Evolutionary conservation across 2,113 vertebrate genomes (phyloP).

Genomic region (Macaca nemestrina): DNA sequence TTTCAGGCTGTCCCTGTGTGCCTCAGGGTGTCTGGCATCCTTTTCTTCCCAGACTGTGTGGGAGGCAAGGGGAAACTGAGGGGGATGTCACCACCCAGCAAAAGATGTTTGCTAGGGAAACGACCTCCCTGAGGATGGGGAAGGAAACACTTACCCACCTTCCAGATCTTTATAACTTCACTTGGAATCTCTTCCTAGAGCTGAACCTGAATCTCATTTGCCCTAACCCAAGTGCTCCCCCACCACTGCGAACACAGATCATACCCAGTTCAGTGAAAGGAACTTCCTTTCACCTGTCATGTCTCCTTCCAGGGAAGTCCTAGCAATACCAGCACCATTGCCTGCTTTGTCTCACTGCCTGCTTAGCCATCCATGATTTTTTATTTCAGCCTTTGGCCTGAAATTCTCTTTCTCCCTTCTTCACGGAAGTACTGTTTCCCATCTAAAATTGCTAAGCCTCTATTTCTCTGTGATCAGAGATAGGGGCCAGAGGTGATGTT

Average conservation of each 20-base stretch:
- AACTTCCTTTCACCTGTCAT: background rate
- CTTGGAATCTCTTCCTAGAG: background rate
- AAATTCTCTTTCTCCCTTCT: background rate
- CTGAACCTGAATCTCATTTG: background rate
- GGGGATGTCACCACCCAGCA: background rate
- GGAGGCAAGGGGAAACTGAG: background rate
- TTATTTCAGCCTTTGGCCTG: background rate
- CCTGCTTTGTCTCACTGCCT: background rate
- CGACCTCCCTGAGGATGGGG: background rate
- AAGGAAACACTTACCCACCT: no score
- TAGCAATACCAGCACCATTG: fast-evolving
- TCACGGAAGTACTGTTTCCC: background rate
- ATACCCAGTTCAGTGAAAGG: background rate
- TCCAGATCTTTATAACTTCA: background rate
- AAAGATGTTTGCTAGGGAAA: background rate
- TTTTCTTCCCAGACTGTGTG: background rate
- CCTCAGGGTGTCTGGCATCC: background rate
- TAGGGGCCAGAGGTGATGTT: background rate
- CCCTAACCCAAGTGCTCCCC: fast-evolving
- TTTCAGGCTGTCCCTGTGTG: background rate
- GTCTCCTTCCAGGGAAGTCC: background rate
- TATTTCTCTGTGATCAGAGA: background rate
- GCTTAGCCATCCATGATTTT: no score
- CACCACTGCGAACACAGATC: background rate
- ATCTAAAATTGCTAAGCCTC: background rate